These are phyloP conservation scores for Sciurus vulgaris DNA, from an alignment of 2,797 vertebrate genomes.

Conservation along the genomic window DNA sequence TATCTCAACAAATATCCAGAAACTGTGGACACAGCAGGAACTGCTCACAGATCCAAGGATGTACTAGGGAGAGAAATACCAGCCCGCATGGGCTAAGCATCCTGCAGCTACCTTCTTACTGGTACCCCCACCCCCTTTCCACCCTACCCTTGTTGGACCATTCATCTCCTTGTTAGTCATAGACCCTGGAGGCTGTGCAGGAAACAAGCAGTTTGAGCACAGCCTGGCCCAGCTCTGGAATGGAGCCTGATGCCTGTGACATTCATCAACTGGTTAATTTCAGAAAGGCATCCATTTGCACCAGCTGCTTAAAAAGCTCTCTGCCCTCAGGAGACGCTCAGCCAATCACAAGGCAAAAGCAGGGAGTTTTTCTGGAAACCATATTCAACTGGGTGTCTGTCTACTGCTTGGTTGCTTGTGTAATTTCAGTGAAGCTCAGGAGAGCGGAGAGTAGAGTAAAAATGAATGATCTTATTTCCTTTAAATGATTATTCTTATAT, in stretches of 20 bases:
- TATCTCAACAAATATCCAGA: neutral
- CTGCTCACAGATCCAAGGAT: neutral
- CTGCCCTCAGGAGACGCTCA: constrained; percentile 71
- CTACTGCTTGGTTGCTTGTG: constrained; percentile 50
- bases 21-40: neutral
- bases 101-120: neutral
- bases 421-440: constrained; percentile 49
- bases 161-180: constrained; percentile 1
- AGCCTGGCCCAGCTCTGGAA: constrained; percentile 64
- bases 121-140: neutral
- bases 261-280: constrained; percentile 82
- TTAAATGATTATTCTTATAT: constrained; percentile 53
- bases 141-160: neutral
- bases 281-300: constrained; percentile 80
- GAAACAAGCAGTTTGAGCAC: neutral
- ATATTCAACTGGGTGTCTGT: constrained; percentile 58
- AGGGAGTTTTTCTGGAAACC: constrained; percentile 70
- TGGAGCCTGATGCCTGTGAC: constrained; percentile 68
- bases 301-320: constrained; percentile 80
- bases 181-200: constrained; percentile 31
- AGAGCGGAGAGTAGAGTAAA: constrained; percentile 27
- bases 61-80: neutral
- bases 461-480: constrained; percentile 62
- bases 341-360: constrained; percentile 70
- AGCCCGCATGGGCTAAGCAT: neutral